Evolutionary conservation across 1,140 invertebrate genomes (phyloP), one percentile per base, ranked within the genome.

Genomic region (Cotesia glomerata): DNA sequence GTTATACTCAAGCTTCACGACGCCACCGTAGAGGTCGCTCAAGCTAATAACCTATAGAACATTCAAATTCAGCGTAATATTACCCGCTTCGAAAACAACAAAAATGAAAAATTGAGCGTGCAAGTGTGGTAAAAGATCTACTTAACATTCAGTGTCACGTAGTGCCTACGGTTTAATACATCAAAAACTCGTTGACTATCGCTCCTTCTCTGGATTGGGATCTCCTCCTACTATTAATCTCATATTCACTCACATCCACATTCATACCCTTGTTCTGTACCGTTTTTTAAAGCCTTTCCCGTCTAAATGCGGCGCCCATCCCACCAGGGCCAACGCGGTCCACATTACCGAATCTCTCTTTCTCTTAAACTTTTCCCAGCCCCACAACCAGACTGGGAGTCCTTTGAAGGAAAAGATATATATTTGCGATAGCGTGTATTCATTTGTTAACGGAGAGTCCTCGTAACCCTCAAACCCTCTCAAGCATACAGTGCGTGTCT

Each of bases 101-200:
- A 56, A 56, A 56, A 16, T n/a, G 16, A 16, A 26, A 18, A 54
- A 67, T 36, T 16, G 18, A 68, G 9, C 11, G 54, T 73, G 69
- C 79, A 78, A 79, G 79, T 78, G 76, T 78, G 77, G 77, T 74
- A 78, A 80, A 82, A 83, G 79, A 80, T 83, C 83, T 86, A 82
- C 85, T 87, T 87, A 85, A 80, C 83, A 87, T 87, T 87, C 85
- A 79, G 82, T 87, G 86, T 87, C 86, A 87, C 86, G 86, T 86
- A 86, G 84, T 76, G 76, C 77, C 81, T 79, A 79, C 77, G 83
- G 79, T 87, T 87, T 87, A 87, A 87, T 87, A 86, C 81, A 85
- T 86, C 85, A 86, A 86, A 87, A 87, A 86, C 79, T 85, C 80
- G 63, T 75, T 74, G 76, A 75, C 74, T 71, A 64, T 73, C 73